Evolutionary conservation across 1,140 invertebrate species (phyloP), one percentile per base, ranked within the genome.

Genomic region (Orussus abietinus): DNA sequence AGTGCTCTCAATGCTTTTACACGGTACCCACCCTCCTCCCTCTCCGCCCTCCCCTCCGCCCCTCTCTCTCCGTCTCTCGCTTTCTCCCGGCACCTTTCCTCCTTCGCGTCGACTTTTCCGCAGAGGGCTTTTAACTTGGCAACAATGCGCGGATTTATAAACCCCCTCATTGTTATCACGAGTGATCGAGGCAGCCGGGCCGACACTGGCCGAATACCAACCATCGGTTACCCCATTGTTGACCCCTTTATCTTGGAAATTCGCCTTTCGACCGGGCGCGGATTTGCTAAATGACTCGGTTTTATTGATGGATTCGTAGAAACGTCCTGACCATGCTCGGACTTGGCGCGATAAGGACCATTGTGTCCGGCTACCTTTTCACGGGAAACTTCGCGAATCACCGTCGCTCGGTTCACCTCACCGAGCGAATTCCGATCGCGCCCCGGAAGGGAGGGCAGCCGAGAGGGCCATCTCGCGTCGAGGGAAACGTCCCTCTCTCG

Each of bases 1-100:
- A 68, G 64, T 62, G 59, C 59, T 65, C 59, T 64, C 59, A 66
- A 64, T 67, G 61, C 63, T 67, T 66, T 66, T 64, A 61, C 57
- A 64, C 58, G 51, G 51, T 40, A 49, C 47, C 42, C 47, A 38
- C 42, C 42, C 48, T 49, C 37, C 43, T 25, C 38, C 45, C 51
- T 48, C 30, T 48, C 39, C 21, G 30, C 40, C 43, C 44, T 56
- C 46, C 59, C 49, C 51, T 52, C 49, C 38, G 35, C 36, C 32
- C 50, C 42, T 20, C 47, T 38, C 7, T 17, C 15, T 51, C 44
- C 51, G 47, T 41, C 49, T 49, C 45, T 29, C 47, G 39, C 38
- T 19, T 11, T 1, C 11, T 19, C 18, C 34, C 25, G 34, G 21
- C 34, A 22, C 11, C 31, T 36, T 22, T 26, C 18, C 31, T 42